Conservation (phyloP, 2,888 invertebrate species). For the Polymixis flavicincta region DNA sequence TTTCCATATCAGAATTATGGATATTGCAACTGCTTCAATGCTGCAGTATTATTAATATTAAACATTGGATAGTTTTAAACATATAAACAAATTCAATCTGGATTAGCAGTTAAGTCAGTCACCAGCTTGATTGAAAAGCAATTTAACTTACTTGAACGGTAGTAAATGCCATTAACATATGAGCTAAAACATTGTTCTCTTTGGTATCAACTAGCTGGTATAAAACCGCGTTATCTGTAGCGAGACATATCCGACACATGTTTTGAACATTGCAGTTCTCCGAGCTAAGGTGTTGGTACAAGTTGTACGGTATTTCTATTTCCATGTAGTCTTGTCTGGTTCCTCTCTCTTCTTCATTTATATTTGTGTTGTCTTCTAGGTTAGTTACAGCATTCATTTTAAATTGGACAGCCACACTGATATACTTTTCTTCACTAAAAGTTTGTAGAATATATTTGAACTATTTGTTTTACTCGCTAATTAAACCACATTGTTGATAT, state of each 20-base stretch:
- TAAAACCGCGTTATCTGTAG: slow-evolving; percentile 75
- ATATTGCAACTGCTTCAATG: background rate
- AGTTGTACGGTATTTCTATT: slow-evolving; percentile 73
- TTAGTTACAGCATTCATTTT: slow-evolving; percentile 36
- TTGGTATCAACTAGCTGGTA: slow-evolving; percentile 77
- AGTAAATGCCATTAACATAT: slow-evolving; percentile 81
- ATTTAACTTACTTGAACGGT: slow-evolving; percentile 77
- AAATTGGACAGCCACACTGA: background rate
- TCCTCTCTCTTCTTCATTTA: slow-evolving; percentile 11
- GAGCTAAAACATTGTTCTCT: slow-evolving; percentile 73
- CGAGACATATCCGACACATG: slow-evolving; percentile 88
- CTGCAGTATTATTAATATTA: slow-evolving; percentile 20
- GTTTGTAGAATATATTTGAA: background rate
- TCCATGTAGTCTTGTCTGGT: slow-evolving; percentile 62
- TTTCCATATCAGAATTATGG: background rate
- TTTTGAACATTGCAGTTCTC: slow-evolving; percentile 73
- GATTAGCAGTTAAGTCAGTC: background rate
- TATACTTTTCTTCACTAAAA: background rate
- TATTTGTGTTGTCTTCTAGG: background rate
- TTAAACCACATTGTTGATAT: background rate
- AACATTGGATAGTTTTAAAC: background rate
- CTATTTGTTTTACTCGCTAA: background rate
- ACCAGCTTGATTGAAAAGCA: background rate
- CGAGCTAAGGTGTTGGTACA: slow-evolving; percentile 71
- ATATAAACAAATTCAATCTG: background rate